Evolutionary conservation across 53 echinoderm and acorn worm species (phyloP), one percentile per base, ranked within the genome.

Genomic region (Arbacia lixula): DNA sequence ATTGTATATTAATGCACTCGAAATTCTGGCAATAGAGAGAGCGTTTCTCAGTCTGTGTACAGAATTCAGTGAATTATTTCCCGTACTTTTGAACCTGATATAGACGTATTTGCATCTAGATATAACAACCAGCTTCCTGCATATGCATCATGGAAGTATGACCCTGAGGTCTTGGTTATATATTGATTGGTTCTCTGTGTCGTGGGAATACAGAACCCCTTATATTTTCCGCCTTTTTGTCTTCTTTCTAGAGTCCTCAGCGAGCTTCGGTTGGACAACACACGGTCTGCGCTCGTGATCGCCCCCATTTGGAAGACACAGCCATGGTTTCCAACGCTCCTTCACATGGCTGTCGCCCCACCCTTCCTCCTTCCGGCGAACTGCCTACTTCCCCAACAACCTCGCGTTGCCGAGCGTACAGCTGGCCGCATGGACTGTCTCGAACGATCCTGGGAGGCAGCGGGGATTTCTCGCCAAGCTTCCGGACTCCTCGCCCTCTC

Each of bases 291-390:
- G 19, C 64, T 64, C 64, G 9, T 64, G 10, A 64, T 64, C 6
- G 64, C 64, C 33, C 64, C 64, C 22, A 83, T 83, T 22, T 88
- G 88, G 88, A 60, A 83, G 26, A 88, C 88, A 3, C 88, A 83
- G 42, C 34, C 36, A 19, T 88, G 83, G 88, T 88, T 81, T 25
- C 88, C 88, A 1, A 49, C 71, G 33, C 41, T 88, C 12, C 28
- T 88, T n/a, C 68, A 49, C n/a, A 50, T 83, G 66, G 57, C 88
- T 54, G 54, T 53, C 42, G 28, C 74, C 37, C 40, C 12, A 26
- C 88, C 88, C 61, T 31, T 83, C n/a, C 53, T 88, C 20, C 72
- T 83, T 17, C 88, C 88, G 60, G 71, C 61, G 64, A n/a, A 64
- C 64, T 29, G 64, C 33, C 64, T 64, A 64, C 64, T 28, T 32